These are phyloP conservation scores for Pissodes strobi DNA, from an alignment of 1,140 invertebrate genomes.

Conservation along the genomic window DNA sequence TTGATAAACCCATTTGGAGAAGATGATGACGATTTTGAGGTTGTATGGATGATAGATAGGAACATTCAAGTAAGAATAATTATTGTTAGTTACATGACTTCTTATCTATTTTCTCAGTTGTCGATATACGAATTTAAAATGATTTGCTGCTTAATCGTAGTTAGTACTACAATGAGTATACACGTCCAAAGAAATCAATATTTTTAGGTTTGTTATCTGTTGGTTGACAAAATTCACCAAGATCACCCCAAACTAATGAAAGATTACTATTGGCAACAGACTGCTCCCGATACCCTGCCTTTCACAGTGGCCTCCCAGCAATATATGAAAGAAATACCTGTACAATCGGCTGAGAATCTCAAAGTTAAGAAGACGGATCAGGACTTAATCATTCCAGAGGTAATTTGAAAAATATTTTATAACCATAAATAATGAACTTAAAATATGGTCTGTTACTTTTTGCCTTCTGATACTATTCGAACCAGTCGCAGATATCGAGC, in stretches of 20 bases:
- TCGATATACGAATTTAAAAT: too few relatives aligned
- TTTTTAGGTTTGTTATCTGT: conserved; percentile 86
- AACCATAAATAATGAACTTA: too few relatives aligned
- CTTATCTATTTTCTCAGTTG: too few relatives aligned
- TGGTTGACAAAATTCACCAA: conserved; percentile 92
- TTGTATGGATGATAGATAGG: conserved; percentile 86
- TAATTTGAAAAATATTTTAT: too few relatives aligned
- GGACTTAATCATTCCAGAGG: conserved; percentile 40
- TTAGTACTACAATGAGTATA: too few relatives aligned
- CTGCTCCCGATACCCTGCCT: conserved; percentile 81
- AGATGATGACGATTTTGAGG: conserved; percentile 79
- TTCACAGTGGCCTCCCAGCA: conserved; percentile 77
- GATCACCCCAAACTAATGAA: conserved; percentile 83
- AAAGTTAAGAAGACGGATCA: conserved; percentile 53
- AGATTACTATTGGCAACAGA: conserved; percentile 87
- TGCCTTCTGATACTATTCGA: too few relatives aligned
- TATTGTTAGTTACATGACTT: not conserved
- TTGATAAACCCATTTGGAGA: conserved; percentile 88
- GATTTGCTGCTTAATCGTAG: too few relatives aligned
- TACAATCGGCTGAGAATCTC: conserved; percentile 80
- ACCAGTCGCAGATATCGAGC: too few relatives aligned
- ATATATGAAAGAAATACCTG: conserved; percentile 76
- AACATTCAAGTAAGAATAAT: conserved; percentile 71
- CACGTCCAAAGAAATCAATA: too few relatives aligned
- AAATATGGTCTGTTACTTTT: too few relatives aligned